phyloP scores from a whole-genome alignment of 92 coral and sea anemone genomes.

The Palythoa heliodiscus region DNA sequence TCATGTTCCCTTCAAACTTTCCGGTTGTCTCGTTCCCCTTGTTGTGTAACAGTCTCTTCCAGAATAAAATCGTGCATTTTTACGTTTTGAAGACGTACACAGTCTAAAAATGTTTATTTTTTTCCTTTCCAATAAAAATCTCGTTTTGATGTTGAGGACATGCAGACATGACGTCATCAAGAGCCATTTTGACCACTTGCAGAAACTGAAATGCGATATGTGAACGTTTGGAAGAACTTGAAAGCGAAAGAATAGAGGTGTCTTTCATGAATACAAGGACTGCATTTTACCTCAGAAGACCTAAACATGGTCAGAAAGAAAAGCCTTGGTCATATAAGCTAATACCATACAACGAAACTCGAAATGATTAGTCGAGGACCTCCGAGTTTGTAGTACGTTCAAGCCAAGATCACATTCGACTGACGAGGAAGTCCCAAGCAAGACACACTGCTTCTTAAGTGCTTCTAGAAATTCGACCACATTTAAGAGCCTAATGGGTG shows the following conservation, averaged over 20 bases:
- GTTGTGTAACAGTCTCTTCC: too few relatives aligned
- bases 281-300: conserved; percentile 39
- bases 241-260: conserved; percentile 26
- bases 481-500: conserved; percentile 54
- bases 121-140: neutral
- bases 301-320: conserved; percentile 78
- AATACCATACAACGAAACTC: conserved; percentile 17
- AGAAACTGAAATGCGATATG: conserved; percentile 12
- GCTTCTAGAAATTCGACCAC: conserved; percentile 47
- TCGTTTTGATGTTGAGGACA: conserved; percentile 46
- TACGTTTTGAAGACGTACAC: too few relatives aligned
- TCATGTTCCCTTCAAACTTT: too few relatives aligned
- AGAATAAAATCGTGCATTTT: too few relatives aligned
- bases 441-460: conserved; percentile 14
- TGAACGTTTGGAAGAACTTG: neutral
- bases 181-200: conserved; percentile 59
- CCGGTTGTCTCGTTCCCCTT: too few relatives aligned
- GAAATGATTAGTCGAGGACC: conserved; percentile 24
- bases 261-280: conserved; percentile 65
- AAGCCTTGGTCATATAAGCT: conserved; percentile 58
- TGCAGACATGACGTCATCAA: conserved; percentile 46
- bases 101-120: too few relatives aligned
- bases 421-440: conserved; percentile 22
- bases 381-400: conserved; percentile 20
- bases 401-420: conserved; percentile 18